Evolutionary conservation across 2,888 invertebrate genomes (phyloP).

Genomic region (Drosophila seclusa): DNA sequence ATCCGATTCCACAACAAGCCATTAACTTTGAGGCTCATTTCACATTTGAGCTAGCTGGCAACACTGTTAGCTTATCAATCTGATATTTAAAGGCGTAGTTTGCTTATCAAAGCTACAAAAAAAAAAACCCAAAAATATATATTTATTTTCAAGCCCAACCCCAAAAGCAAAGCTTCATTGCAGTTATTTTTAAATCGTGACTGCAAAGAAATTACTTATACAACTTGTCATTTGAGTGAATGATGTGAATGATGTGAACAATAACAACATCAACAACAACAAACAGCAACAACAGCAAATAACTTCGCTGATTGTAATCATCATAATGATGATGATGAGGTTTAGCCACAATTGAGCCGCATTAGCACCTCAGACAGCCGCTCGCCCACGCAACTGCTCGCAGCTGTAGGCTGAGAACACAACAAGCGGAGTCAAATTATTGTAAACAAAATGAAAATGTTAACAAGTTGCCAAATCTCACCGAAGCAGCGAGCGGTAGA

Average conservation of each 20-base stretch:
- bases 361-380: constrained; percentile 51
- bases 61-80: constrained; percentile 34
- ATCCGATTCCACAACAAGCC: not conserved
- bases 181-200: constrained; percentile 58
- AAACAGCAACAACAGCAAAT: not conserved
- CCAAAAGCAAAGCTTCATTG: constrained; percentile 17
- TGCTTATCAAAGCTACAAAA: constrained; percentile 8
- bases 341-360: constrained; percentile 43
- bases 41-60: constrained; percentile 11
- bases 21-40: not conserved
- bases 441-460: constrained; percentile 61
- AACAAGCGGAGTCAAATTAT: constrained; percentile 31
- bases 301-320: constrained; percentile 17
- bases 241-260: constrained; percentile 56
- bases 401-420: constrained; percentile 27
- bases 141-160: constrained; percentile 17
- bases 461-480: constrained; percentile 45
- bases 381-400: constrained; percentile 45
- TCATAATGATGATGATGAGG: constrained; percentile 17
- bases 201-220: constrained; percentile 48
- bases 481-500: constrained; percentile 2
- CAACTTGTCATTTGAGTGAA: constrained; percentile 55
- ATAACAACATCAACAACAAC: not conserved
- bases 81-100: constrained; percentile 1
- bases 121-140: constrained; percentile 1